Evolutionary conservation across 2,113 vertebrate genomes (phyloP).

Genomic region (Microcebus griseorufus): DNA sequence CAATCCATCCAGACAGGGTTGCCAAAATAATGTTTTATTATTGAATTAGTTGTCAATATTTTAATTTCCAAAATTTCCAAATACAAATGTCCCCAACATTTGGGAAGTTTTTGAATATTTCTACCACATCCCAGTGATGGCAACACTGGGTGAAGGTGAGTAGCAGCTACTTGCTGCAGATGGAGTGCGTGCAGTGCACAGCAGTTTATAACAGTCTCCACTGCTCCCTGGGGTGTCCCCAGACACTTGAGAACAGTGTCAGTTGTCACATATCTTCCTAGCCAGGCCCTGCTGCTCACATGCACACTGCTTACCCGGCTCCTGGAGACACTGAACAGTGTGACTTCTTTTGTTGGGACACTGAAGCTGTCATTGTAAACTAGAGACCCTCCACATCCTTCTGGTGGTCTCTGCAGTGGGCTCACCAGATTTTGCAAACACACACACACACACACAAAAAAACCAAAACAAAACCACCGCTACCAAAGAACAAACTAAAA

Average conservation of each 20-base stretch:
- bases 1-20: background rate
- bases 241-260: background rate
- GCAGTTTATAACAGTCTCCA: background rate
- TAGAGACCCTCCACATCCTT: background rate
- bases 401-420: background rate
- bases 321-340: background rate
- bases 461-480: background rate
- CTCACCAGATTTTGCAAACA: background rate
- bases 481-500: background rate
- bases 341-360: background rate
- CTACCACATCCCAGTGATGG: background rate
- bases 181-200: too few species aligned
- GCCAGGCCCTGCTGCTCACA: background rate
- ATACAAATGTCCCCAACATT: background rate
- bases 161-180: background rate
- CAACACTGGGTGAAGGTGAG: background rate
- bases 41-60: background rate
- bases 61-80: background rate
- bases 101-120: background rate
- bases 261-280: background rate
- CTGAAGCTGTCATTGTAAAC: background rate
- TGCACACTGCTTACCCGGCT: too few species aligned
- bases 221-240: accelerated
- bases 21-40: background rate
- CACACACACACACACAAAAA: background rate